Evolutionary conservation across 2,797 vertebrate species (phyloP), one percentile per base, ranked within the genome.

Genomic region (Chrosomus eos): DNA sequence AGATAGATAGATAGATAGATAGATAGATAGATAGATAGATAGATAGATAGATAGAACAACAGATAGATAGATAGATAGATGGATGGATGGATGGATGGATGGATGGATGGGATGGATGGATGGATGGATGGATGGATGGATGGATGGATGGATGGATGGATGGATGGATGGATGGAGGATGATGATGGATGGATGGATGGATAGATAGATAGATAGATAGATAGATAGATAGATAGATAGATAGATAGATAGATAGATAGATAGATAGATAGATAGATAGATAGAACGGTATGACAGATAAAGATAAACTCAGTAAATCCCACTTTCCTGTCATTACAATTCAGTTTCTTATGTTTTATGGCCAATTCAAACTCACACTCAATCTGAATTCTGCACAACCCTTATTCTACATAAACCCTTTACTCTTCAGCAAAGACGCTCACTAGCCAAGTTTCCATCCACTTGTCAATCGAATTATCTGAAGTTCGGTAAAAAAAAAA

Each of bases 91-190:
- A n/a, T n/a, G n/a, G n/a, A n/a, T n/a, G n/a, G n/a, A n/a, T n/a
- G n/a, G n/a, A n/a, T n/a, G n/a, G n/a, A n/a, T n/a, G n/a, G n/a
- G n/a, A n/a, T n/a, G n/a, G n/a, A n/a, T n/a, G 7, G 19, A 53
- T 2, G 0, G 18, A 18, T 1, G 31, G 1, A 28, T 1, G 3
- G 14, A 64, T 0, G 0, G 8, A 36, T 0, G 11, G 4, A 66
- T 0, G 19, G 7, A 33, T 4, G 0, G 2, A 33, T 1, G 1
- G 31, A 64, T 0, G 3, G 62, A 33, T 0, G 0, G 64, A 67
- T n/a, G 0, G 8, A 45, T 14, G 0, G 19, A 51, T 19, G 0
- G 53, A 55, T 55, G 0, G 53, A 55, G n/a, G n/a, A n/a, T n/a
- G n/a, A n/a, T n/a, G n/a, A n/a, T 53, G 0, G 19, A 21, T 53